phyloP scores from a whole-genome alignment of 2,888 invertebrate genomes.

The Cyaniris semiargus region DNA sequence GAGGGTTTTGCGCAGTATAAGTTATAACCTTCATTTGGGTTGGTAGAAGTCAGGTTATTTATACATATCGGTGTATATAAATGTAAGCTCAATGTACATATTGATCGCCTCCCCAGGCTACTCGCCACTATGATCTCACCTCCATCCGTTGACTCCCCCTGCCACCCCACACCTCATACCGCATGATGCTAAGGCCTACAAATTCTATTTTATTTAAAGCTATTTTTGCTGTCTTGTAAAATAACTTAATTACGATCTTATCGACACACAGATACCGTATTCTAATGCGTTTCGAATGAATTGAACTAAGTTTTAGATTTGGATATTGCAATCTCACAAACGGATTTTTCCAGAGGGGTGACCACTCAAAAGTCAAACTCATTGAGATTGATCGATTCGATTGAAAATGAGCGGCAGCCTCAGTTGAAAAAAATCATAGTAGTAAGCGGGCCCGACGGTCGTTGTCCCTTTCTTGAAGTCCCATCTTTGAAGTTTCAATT shows the following conservation, averaged over 20 bases:
- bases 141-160: conserved; percentile 73
- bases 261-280: not conserved
- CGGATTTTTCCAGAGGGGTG: too few relatives aligned
- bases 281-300: not conserved
- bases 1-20: conserved; percentile 78
- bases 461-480: too few relatives aligned
- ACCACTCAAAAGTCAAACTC: too few relatives aligned
- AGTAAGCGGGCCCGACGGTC: not conserved
- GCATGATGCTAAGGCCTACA: conserved; percentile 67
- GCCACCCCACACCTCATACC: conserved; percentile 57
- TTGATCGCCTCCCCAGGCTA: conserved; percentile 79
- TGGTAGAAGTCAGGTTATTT: conserved; percentile 78
- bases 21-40: conserved; percentile 78
- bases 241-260: not conserved
- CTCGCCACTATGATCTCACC: conserved; percentile 81
- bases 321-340: too few relatives aligned
- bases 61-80: conserved; percentile 63
- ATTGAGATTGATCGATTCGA: too few relatives aligned
- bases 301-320: too few relatives aligned
- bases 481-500: too few relatives aligned
- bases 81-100: conserved; percentile 80
- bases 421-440: too few relatives aligned
- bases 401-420: too few relatives aligned
- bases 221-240: not conserved
- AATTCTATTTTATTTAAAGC: conserved; percentile 34